A percentile compares a stretch with the other conserved stretches of the same genome.
Conservation (phyloP, 2,888 invertebrate species). For the Mesorhabditis spiculigera region DNA sequence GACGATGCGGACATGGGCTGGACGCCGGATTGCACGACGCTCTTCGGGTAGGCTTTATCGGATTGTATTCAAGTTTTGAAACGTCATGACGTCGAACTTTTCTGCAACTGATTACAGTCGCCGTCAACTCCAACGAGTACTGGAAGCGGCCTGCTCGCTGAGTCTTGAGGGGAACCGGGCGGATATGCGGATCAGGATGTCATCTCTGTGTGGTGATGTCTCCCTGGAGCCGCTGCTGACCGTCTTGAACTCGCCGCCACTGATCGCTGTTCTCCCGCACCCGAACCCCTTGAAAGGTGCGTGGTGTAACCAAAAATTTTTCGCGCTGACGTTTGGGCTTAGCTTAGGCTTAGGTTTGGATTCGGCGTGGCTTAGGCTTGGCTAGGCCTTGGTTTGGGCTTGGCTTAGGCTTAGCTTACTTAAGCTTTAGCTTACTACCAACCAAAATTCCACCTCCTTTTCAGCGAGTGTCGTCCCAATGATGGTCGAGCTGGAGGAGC, state of each 20-base stretch:
- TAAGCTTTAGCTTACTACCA: no score
- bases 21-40: no score
- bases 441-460: no score
- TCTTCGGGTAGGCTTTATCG: no score
- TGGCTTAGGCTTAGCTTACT: no score
- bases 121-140: neutral
- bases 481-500: neutral
- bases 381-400: no score
- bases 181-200: neutral
- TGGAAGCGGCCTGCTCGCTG: neutral
- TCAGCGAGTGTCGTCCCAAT: neutral
- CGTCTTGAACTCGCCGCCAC: neutral
- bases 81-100: neutral
- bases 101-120: neutral
- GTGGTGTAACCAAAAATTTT: no score
- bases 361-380: neutral
- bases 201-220: neutral
- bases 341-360: neutral
- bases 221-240: neutral
- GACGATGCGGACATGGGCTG: no score
- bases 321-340: no score
- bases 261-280: constrained; percentile 4
- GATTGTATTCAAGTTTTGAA: neutral
- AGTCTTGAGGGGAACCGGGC: neutral
- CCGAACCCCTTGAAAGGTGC: neutral